Evolutionary conservation across 2,888 invertebrate genomes (phyloP).

Genomic region (Cephus pulcher): DNA sequence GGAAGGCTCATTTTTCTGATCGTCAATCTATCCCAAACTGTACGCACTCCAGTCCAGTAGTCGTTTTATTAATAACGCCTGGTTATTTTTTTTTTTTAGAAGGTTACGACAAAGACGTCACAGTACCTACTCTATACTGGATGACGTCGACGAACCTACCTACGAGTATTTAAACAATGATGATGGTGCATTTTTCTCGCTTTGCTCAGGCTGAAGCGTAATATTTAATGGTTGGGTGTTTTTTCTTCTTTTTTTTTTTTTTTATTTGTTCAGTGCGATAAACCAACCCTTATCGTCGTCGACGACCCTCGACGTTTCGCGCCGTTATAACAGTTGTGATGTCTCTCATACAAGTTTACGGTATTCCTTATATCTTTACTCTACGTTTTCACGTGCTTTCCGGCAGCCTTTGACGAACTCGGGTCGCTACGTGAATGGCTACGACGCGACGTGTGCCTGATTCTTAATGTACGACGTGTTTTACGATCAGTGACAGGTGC

Average conservation of each 20-base stretch:
- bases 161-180: background rate
- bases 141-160: background rate
- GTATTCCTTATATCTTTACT: background rate
- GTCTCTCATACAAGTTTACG: background rate
- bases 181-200: background rate
- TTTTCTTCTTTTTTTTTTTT: background rate
- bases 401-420: background rate
- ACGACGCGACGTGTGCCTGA: background rate
- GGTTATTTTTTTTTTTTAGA: background rate
- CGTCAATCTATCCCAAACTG: background rate
- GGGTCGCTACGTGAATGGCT: background rate
- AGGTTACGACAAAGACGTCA: background rate
- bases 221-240: background rate
- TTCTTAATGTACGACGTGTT: background rate
- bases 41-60: background rate
- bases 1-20: constrained; percentile 3
- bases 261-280: background rate
- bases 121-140: background rate
- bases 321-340: background rate
- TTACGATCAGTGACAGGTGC: background rate
- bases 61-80: background rate
- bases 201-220: background rate
- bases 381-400: background rate
- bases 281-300: background rate
- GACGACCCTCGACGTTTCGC: background rate